These are phyloP conservation scores for Phaenicophaeus curvirostris DNA, from an alignment of 2,797 vertebrate genomes.

Conservation along the genomic window DNA sequence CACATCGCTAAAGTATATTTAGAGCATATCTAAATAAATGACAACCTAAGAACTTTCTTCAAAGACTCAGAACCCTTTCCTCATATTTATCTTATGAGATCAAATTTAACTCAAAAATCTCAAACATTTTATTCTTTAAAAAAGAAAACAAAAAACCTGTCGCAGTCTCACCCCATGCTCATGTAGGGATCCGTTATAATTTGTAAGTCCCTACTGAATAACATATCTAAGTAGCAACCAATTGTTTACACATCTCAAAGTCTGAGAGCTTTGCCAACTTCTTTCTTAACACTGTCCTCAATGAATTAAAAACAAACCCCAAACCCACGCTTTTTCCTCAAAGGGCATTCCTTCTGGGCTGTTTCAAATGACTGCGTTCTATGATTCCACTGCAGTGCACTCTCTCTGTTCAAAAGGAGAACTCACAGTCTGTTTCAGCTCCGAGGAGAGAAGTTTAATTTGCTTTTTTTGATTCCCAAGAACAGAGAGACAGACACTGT, in stretches of 20 bases:
- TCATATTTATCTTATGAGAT: neutral
- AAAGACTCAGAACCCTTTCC: neutral
- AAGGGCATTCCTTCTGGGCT: neutral
- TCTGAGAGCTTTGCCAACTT: neutral
- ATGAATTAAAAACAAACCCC: neutral
- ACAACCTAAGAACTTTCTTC: neutral
- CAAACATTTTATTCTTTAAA: neutral
- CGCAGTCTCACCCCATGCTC: neutral
- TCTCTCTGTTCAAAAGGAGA: neutral
- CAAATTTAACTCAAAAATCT: neutral
- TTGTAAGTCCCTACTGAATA: neutral
- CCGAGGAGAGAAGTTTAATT: conserved; percentile 1
- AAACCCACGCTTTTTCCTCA: neutral
- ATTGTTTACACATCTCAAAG: neutral
- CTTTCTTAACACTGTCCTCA: neutral
- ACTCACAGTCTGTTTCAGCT: neutral
- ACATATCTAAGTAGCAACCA: neutral
- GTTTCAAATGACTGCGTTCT: neutral
- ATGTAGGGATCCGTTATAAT: neutral
- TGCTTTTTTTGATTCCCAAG: neutral
- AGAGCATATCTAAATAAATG: neutral
- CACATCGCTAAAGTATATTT: neutral
- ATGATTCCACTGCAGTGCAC: neutral
- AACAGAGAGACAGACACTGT: neutral
- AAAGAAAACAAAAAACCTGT: no score